Evolutionary conservation across 2,113 vertebrate species (phyloP), one percentile per base, ranked within the genome.

Genomic region (Chloropsis hardwickii): DNA sequence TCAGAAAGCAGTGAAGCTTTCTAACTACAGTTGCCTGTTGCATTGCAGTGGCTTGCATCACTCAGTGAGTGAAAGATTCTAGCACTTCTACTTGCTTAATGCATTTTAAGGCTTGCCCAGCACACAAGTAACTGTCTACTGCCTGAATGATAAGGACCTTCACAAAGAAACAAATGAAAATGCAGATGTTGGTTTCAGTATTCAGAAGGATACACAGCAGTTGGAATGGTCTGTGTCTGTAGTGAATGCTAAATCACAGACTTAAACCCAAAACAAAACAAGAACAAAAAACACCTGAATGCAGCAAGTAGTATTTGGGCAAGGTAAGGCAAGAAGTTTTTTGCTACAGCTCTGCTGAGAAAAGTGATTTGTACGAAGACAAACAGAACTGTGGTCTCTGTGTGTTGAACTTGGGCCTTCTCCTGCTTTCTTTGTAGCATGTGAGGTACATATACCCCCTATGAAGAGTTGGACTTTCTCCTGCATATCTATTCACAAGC

Each of bases 361-460:
- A 4, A 61, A 73, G 12, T 29, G 3, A 53, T 35, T 48, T 70
- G 7, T 40, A 45, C 14, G 22, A 81, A 85, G 5, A 9, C 14
- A 12, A 56, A 2, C 6, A 14, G 19, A 12, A 62, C 62, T 79
- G 9, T 53, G 7, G 11, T 33, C 16, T 40, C 42, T 62, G 19
- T 5, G 2, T 50, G 4, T 2, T 4, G 72, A 65, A 23, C 6
- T 65, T 56, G 19, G 27, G 18, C 9, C 14, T 84, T 21, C 12
- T 72, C 3, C 20, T 40, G 1, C 14, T 33, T 73, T 14, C 9
- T 64, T 48, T n/a, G 28, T 19, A 39, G 18, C 6, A 20, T 11
- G 1, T 50, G 14, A 12, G 10, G 4, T 51, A 39, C 0, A 0
- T 27, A 14, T 15, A 60, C 3, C 5, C 5, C 40, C 23, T 21